Conservation (phyloP, 2,888 invertebrate genomes). For the Drosophila infuscata region DNA sequence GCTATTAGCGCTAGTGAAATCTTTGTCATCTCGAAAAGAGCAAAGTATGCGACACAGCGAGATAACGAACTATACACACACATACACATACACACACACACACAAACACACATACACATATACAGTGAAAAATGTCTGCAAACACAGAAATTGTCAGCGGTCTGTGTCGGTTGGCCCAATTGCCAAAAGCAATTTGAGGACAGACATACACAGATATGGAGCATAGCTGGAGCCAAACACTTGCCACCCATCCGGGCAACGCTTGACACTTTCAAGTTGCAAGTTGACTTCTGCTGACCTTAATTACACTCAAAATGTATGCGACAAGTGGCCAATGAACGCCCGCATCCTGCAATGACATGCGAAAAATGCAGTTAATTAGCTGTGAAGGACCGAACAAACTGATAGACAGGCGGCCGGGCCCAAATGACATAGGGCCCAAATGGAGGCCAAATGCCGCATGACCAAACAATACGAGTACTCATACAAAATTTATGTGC, state of each 20-base stretch:
- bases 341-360: constrained; percentile 53
- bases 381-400: constrained; percentile 65
- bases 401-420: constrained; percentile 31
- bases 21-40: constrained; percentile 43
- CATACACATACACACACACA: constrained; percentile 10
- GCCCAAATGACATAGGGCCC: constrained; percentile 14
- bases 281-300: constrained; percentile 72
- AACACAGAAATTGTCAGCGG: constrained; percentile 43
- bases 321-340: constrained; percentile 54
- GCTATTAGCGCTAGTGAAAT: constrained; percentile 51
- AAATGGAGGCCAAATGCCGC: constrained; percentile 28
- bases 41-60: constrained; percentile 47
- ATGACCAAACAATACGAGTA: constrained; percentile 19
- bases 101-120: constrained; percentile 19
- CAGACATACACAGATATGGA: constrained; percentile 38
- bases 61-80: constrained; percentile 44
- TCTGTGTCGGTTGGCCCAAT: constrained; percentile 40
- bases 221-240: constrained; percentile 20
- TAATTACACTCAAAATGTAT: constrained; percentile 69
- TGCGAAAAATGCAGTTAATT: constrained; percentile 72
- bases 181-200: constrained; percentile 43
- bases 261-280: constrained; percentile 59
- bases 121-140: constrained; percentile 17
- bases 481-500: constrained; percentile 62
- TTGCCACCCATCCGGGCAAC: not conserved